Evolutionary conservation across 2,888 invertebrate genomes (phyloP).

Genomic region (Venusia cambrica): DNA sequence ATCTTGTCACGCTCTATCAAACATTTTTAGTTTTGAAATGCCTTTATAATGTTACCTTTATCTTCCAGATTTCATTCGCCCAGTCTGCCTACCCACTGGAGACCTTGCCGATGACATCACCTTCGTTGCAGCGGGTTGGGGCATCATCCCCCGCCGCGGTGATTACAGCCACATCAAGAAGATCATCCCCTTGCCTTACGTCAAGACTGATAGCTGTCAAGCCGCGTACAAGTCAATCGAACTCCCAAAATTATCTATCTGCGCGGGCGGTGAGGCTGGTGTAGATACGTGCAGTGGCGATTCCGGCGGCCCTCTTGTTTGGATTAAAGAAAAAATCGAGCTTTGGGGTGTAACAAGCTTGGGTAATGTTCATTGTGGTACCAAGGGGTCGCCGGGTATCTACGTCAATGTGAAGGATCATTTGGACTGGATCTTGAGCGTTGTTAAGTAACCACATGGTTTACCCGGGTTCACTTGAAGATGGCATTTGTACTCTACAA

Average conservation of each 20-base stretch:
- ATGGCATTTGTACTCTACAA: conserved; percentile 2
- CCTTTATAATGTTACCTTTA: too few relatives aligned
- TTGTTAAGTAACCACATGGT: conserved; percentile 21
- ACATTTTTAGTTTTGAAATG: too few relatives aligned
- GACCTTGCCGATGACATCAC: conserved; percentile 21
- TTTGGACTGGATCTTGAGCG: conserved; percentile 43
- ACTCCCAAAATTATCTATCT: conserved; percentile 43
- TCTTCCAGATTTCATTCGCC: conserved; percentile 54
- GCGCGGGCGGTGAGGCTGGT: conserved; percentile 50
- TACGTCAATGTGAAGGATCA: conserved; percentile 50
- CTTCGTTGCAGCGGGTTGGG: conserved; percentile 53
- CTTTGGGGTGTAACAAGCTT: conserved; percentile 51
- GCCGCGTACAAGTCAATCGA: conserved; percentile 30
- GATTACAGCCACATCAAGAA: conserved; percentile 47
- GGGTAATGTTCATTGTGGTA: conserved; percentile 47
- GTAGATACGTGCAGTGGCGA: conserved; percentile 57
- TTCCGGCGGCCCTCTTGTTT: conserved; percentile 54
- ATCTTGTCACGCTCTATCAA: too few relatives aligned
- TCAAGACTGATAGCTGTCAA: conserved; percentile 36
- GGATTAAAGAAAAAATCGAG: conserved; percentile 35
- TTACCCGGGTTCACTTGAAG: not conserved
- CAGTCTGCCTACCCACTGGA: conserved; percentile 48
- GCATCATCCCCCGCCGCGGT: conserved; percentile 34
- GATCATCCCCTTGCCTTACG: conserved; percentile 43
- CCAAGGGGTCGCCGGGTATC: conserved; percentile 45